Base-by-base conservation (phyloP, 2,797 vertebrate genomes). In the Sebastes taczanowskii region DNA sequence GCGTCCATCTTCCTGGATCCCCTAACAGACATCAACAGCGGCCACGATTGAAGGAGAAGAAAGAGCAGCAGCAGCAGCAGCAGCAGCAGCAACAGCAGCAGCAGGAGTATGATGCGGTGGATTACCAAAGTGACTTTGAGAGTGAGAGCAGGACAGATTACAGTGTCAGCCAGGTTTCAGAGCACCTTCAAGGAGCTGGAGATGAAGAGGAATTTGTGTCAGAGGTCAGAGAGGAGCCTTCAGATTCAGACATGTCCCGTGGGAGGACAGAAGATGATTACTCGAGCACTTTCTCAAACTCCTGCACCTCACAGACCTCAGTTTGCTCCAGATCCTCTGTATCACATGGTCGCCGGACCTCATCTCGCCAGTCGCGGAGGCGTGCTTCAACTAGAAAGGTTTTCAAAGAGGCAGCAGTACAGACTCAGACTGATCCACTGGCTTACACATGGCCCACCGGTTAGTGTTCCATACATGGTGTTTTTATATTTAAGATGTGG, bases 361-460 rank as follows among this genome's bases (percentile, higher is more conserved):
- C 18, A 18, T 74, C 66, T 64, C 27, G 5, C 0, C 60, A 18
- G 29, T 20, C 27, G 0, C 30, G 58, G 34, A 79, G 38, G 0
- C 13, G 0, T 0, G 8, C 64, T 61, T 77, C 52, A 16, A 2
- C 16, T 16, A 34, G 69, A n/a, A 86, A 35, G 62, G 4, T 18
- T 0, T 71, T 95, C 14, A 97, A 81, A 80, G 97, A 98, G 0
- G 89, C 79, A 0, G 96, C 94, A 0, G 96, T 95, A 5, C 97
- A 98, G 95, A 98, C 98, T 0, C 89, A 84, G 3, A 82, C 91
- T 11, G 83, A 91, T 1, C 87, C 77, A 0, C 90, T 90, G 4
- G 4, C 86, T 32, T 89, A 64, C 61, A 76, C 68, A 25, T 93
- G 94, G 95, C 11, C 91, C 13, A 23, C 89, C 2, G 94, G 98